Evolutionary conservation across 2,797 vertebrate species (phyloP), one percentile per base, ranked within the genome.

Genomic region (Tamandua tetradactyla): DNA sequence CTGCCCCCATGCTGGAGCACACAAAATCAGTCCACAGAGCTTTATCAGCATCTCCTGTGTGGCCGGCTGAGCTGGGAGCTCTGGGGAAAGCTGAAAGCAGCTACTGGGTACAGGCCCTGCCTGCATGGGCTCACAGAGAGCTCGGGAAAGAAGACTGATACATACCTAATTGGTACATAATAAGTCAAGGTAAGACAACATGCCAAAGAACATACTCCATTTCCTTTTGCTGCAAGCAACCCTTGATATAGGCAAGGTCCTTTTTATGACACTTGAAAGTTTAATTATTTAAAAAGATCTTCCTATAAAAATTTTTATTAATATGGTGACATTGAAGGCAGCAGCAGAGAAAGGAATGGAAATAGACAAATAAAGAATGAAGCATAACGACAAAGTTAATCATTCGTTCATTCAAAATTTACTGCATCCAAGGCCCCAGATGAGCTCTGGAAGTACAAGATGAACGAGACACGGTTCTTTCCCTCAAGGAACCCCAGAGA

Each of bases 261-360:
- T 91, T 78, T 79, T 52, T 15, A 61, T 3, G n/a, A 66, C 57
- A 75, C 44, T 76, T 69, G 79, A 57, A 64, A n/a, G 44, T 87
- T 86, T 37, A 84, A 82, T 93, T 84, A 64, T 88, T 92, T n/a
- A 35, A 88, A 85, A 93, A 59, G 17, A 18, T 71, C 71, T 81
- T 87, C 76, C 72, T 57, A n/a, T 72, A 64, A 78, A 85, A 94
- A 55, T 15, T 23, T 20, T 78, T 61, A 75, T 89, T 89, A 62
- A 80, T 84, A 47, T 20, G 23, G 30, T 42, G 81, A 61, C 47
- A 30, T 7, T 2, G 35, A 87, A 71, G 47, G 22, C 40, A 37
- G 68, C 55, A 5, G 13, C 62, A 17, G 1, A 59, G 94, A 83
- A 62, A 75, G 66, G 62, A 87, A 75, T 2, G 44, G 59, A 80